Evolutionary conservation across 1,140 invertebrate species (phyloP), one percentile per base, ranked within the genome.

Genomic region (Drosophila subobscura): DNA sequence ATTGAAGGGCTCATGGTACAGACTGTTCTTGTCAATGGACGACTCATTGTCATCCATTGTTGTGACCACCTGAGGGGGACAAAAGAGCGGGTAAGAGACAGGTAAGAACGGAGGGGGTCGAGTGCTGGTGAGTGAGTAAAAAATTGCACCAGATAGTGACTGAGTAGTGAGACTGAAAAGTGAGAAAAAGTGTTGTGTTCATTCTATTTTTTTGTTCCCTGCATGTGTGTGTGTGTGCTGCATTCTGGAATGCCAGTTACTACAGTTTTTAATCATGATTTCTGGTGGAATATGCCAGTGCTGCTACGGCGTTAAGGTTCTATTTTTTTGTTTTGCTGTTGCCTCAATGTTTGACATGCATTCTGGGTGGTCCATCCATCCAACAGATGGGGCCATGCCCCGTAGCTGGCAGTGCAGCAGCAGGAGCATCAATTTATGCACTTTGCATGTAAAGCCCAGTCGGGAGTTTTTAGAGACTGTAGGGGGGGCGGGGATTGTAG

Each of bases 1-100:
- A 73, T 92, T 92, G 89, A 91, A 92, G 51, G 92, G 92, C 79
- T 93, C 92, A 73, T 93, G 92, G 79, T 92, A 93, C 33, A 93
- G 78, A 72, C 91, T 91, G 57, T 84, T 91, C 81, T 93, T 93
- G 89, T 92, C 92, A 75, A 92, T 92, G 63, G 90, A 91, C 57
- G 89, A 90, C 72, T 91, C 91, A 75, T 85, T 90, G 86, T 92
- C 91, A 76, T 92, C 91, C 89, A 91, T 91, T 79, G 91, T 85
- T 56, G 86, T 81, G 67, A 89, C 84, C 70, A 88, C 83, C 89
- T 90, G 66, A 58, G 68, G 81, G 80, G 10, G 54, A 67, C 56
- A 77, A 29, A 20, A 27, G 22, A 20, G 40, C 20, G 44, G 40
- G 20, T 20, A 20, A 20, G 16, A 20, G 16, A 20, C 16, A 20